A percentile compares a stretch with the other conserved stretches of the same genome.
These are phyloP conservation scores for Procapra przewalskii DNA, from an alignment of 2,113 vertebrate species.

Conservation along the genomic window DNA sequence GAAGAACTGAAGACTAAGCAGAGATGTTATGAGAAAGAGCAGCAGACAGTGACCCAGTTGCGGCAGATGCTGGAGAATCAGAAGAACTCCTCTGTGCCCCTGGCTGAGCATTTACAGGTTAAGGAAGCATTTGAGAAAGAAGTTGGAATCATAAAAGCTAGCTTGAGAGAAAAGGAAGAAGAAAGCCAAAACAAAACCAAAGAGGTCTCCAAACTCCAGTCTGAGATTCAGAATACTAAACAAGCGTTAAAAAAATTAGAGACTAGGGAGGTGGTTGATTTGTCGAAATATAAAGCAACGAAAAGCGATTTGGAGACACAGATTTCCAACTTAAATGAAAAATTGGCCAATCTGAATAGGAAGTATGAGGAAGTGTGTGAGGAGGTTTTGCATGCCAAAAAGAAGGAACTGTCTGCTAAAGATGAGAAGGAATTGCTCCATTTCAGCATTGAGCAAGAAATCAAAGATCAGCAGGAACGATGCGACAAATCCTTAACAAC, in stretches of 20 bases:
- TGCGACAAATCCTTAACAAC: conserved; percentile 90
- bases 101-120: conserved; percentile 75
- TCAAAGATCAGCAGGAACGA: conserved; percentile 90
- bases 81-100: conserved; percentile 68
- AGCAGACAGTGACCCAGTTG: conserved; percentile 72
- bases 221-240: conserved; percentile 82
- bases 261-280: conserved; percentile 79
- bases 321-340: conserved; percentile 76
- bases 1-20: conserved; percentile 80
- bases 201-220: conserved; percentile 82
- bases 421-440: conserved; percentile 84
- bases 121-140: conserved; percentile 83
- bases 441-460: conserved; percentile 89
- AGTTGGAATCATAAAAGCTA: conserved; percentile 55
- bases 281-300: conserved; percentile 80
- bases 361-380: conserved; percentile 82
- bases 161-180: conserved; percentile 86
- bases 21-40: conserved; percentile 74
- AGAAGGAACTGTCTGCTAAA: conserved; percentile 80
- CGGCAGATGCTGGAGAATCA: conserved; percentile 82
- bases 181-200: conserved; percentile 77
- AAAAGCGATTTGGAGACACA: conserved; percentile 86
- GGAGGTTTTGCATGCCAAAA: conserved; percentile 80
- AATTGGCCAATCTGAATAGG: conserved; percentile 78
- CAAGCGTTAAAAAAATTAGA: conserved; percentile 82